Evolutionary conservation across 2,113 vertebrate genomes (phyloP).

Genomic region (Holacanthus passer): DNA sequence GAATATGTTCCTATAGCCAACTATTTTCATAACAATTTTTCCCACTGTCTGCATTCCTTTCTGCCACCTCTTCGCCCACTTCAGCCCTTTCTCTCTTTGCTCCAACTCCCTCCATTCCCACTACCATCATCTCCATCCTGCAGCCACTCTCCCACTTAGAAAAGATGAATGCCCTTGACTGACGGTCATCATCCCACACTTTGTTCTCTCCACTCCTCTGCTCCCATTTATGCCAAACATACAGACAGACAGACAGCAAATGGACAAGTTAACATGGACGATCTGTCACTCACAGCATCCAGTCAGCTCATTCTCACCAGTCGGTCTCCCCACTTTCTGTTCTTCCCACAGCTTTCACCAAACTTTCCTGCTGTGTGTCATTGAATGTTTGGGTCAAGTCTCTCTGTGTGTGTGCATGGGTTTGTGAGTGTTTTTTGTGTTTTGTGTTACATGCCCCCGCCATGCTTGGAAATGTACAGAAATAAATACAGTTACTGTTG

Average conservation of each 20-base stretch:
- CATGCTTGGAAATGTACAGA: conserved; percentile 35
- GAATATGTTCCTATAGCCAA: conserved; percentile 3
- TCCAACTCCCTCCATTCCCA: conserved; percentile 41
- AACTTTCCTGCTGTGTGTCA: conserved; percentile 51
- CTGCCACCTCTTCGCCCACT: conserved; percentile 23
- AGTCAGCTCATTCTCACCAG: conserved; percentile 54
- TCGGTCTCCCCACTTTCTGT: conserved; percentile 33
- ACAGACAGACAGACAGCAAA: conserved; percentile 48
- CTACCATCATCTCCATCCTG: conserved; percentile 51
- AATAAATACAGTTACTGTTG: conserved; percentile 10
- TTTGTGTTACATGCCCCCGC: conserved; percentile 20
- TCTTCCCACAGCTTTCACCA: conserved; percentile 46
- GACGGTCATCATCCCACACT: conserved; percentile 63
- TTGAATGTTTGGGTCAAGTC: conserved; percentile 31
- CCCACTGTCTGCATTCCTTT: conserved; percentile 56
- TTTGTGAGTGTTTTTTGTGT: conserved; percentile 10
- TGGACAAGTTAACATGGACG: conserved; percentile 45
- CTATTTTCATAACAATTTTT: conserved; percentile 57
- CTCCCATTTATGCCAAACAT: conserved; percentile 45
- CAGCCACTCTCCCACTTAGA: conserved; percentile 33
- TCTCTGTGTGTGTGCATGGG: conserved; percentile 17
- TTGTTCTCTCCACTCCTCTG: conserved; percentile 35
- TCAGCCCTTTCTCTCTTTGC: conserved; percentile 3
- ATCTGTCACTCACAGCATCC: conserved; percentile 54
- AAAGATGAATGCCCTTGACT: conserved; percentile 68